These are phyloP conservation scores for Alectoris magna DNA, from an alignment of 2,797 vertebrate species.

Conservation along the genomic window DNA sequence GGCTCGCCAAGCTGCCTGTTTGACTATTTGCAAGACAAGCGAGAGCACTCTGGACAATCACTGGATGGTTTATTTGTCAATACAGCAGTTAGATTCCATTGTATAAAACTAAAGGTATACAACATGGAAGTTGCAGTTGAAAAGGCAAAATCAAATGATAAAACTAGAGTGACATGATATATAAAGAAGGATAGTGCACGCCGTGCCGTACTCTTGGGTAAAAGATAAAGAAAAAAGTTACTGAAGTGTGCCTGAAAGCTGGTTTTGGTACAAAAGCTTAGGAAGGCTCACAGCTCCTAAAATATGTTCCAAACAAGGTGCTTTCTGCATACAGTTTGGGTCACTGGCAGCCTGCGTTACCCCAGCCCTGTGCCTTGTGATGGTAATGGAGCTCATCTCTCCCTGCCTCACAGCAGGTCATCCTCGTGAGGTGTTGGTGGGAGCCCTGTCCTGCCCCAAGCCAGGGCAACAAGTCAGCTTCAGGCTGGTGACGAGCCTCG, in stretches of 20 bases:
- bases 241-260: background rate
- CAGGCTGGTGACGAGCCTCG: background rate
- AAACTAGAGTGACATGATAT: background rate
- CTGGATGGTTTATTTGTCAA: constrained; percentile 51
- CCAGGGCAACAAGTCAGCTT: background rate
- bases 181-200: background rate
- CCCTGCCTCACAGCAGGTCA: background rate
- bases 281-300: background rate
- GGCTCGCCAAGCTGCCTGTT: background rate
- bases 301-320: background rate
- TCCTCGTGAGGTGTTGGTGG: background rate
- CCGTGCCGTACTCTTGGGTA: background rate
- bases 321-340: background rate
- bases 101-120: constrained; percentile 18
- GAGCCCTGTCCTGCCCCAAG: background rate
- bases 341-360: background rate
- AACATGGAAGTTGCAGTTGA: constrained; percentile 27
- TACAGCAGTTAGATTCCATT: background rate
- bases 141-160: background rate
- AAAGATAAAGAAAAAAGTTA: background rate
- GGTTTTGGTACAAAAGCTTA: background rate
- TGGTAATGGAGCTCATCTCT: background rate
- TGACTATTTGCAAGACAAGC: background rate
- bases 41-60: background rate
- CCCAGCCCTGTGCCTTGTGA: background rate